Base-by-base conservation (phyloP, 1,140 invertebrate species). In the Dendroctonus valens region DNA sequence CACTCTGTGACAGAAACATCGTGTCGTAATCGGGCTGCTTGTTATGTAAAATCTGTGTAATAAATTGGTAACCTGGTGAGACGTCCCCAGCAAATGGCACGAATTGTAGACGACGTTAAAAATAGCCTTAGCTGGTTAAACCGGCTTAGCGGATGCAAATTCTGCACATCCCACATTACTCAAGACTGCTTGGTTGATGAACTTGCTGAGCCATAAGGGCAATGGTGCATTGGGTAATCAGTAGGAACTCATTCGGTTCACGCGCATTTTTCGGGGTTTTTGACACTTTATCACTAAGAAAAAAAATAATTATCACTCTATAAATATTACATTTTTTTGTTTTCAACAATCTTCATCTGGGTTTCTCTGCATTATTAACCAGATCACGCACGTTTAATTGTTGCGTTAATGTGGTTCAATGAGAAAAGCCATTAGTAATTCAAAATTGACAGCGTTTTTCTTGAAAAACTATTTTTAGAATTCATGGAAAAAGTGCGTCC, bases 381-480 rank as follows among this genome's bases (percentile, higher is more conserved):
- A 26, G 26, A 26, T 26, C 26, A 26, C 26, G 26, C 26, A 26
- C 26, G 26, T 26, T 26, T 26, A 26, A 26, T 26, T 26, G 26
- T 26, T 26, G 26, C 26, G 26, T 3, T 26, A 26, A 26, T 26
- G 26, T 26, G 26, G 26, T 26, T 26, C 26, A 26, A 26, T 26
- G 26, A 26, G 26, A 26, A 26, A 26, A 26, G 40, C 55, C 15
- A 61, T 54, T 54, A 54, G 50, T 54, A 54, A 53, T 55, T 55
- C 7, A 55, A 9, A 55, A 40, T 55, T 55, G 38, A 55, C 53
- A 40, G 41, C 39, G 12, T 50, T 55, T 55, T 55, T 55, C 58
- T 60, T 50, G 53, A 55, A 55, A 55, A 41, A n/a, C 53, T 39
- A 55, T 55, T 55, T 55, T 26, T 55, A 55, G 53, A 7, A 8